Base-by-base conservation (phyloP, 2,113 vertebrate species). In the Gambusia holbrooki region DNA sequence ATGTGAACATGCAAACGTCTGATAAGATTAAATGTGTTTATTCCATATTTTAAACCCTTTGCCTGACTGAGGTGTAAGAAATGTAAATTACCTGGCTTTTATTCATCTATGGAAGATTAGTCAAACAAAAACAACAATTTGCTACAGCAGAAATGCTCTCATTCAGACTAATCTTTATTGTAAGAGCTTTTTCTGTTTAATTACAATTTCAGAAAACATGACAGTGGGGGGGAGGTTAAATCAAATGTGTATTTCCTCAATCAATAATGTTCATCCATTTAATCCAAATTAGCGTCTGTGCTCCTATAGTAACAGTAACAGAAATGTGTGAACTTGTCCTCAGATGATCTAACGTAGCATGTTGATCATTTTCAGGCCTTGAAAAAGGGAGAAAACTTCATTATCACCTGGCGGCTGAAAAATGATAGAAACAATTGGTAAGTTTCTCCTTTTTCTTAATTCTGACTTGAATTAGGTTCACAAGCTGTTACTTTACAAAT, bases 391-490 rank as follows among this genome's bases (percentile, higher is more conserved):
- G 10, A 76, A 77, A 0, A 68, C 33, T 62, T 54, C 45, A 28
- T 33, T 67, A 40, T 72, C 37, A 71, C 13, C 37, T 63, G 64
- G 40, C 73, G 42, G 33, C 74, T 14, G 66, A 62, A 42, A 84
- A 70, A 95, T 95, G 94, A 95, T 95, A 71, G 94, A 95, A 92
- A 93, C 93, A 72, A 94, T 95, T 80, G 94, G 94, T 95, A 81
- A 94, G 93, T 91, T 10, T 64, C 25, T 58, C 19, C 64, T 11
- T 4, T 3, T 69, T 66, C 35, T 37, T 37, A 37, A 35, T 65
- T 37, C 37, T 64, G 42, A 33, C 28, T 15, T 32, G 25, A 74
- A 64, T 58, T 19, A 32, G 13, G 27, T n/a, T 4, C 19, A 1
- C 11, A n/a, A 35, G 22, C 13, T 35, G 25, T n/a, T 6, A 7